These are phyloP conservation scores for Nebria salina DNA, from an alignment of 2,888 invertebrate species.

Conservation along the genomic window DNA sequence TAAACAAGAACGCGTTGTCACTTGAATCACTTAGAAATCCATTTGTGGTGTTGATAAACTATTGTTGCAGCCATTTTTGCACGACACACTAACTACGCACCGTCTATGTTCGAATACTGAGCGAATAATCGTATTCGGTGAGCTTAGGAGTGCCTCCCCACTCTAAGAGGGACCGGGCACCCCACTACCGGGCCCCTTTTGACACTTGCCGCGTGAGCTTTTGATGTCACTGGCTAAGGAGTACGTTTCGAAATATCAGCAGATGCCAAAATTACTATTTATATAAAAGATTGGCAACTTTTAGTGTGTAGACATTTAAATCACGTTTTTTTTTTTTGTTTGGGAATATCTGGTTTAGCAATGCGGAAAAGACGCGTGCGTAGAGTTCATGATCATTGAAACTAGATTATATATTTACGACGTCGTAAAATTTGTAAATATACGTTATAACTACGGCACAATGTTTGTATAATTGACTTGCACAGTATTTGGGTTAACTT, in stretches of 20 bases:
- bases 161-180: slow-evolving; percentile 19
- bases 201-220: slow-evolving; percentile 36
- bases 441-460: slow-evolving; percentile 12
- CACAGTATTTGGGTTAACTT: too few species aligned
- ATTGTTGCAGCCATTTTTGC: not conserved
- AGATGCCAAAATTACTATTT: not conserved
- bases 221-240: slow-evolving; percentile 24
- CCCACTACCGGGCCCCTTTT: slow-evolving; percentile 20
- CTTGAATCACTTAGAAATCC: slow-evolving; percentile 3
- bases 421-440: slow-evolving; percentile 32
- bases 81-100: not conserved
- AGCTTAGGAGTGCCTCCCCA: slow-evolving; percentile 32
- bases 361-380: slow-evolving; percentile 39
- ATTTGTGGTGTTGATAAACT: not conserved
- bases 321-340: not conserved
- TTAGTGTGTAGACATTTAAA: not conserved
- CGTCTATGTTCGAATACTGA: slow-evolving; percentile 22
- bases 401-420: slow-evolving; percentile 44
- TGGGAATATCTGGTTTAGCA: slow-evolving; percentile 10
- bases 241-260: slow-evolving; percentile 17
- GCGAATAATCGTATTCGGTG: slow-evolving; percentile 30
- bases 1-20: not conserved
- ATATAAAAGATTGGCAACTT: not conserved
- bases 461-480: too few species aligned
- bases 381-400: slow-evolving; percentile 34